These are phyloP conservation scores for Mormyrops attenuatus DNA, from an alignment of 2,797 vertebrate species.

Conservation along the genomic window DNA sequence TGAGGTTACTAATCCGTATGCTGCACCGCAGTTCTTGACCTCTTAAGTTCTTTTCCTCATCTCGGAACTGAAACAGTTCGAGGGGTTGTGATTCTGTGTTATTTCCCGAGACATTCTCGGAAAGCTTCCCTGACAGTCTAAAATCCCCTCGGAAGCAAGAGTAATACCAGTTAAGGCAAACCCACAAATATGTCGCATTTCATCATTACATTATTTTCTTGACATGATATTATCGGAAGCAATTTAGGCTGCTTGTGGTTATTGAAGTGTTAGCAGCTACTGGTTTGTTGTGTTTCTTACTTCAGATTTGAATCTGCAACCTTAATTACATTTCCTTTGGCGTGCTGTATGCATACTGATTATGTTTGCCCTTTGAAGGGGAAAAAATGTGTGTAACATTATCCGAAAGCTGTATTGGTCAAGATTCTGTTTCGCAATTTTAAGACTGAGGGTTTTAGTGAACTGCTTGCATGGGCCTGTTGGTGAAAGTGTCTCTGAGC, in stretches of 20 bases:
- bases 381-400: not conserved
- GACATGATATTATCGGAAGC: not conserved
- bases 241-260: not conserved
- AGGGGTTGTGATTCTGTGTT: not conserved
- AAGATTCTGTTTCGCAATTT: not conserved
- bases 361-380: not conserved
- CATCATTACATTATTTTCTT: not conserved
- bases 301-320: not conserved
- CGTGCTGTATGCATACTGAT: not conserved
- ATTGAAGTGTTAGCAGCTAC: not conserved
- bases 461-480: not conserved
- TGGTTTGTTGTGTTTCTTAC: not conserved
- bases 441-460: not conserved
- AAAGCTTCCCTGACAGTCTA: not conserved
- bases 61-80: not conserved
- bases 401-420: not conserved
- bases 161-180: conserved; percentile 1
- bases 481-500: not conserved
- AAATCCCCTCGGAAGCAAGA: not conserved
- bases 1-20: not conserved
- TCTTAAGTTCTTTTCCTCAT: not conserved
- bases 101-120: not conserved
- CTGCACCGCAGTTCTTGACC: not conserved
- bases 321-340: not conserved
- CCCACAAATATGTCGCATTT: not conserved